A percentile compares a stretch with the other conserved stretches of the same genome.
Conservation (phyloP, 2,113 vertebrate genomes). For the Pogona vitticeps region DNA sequence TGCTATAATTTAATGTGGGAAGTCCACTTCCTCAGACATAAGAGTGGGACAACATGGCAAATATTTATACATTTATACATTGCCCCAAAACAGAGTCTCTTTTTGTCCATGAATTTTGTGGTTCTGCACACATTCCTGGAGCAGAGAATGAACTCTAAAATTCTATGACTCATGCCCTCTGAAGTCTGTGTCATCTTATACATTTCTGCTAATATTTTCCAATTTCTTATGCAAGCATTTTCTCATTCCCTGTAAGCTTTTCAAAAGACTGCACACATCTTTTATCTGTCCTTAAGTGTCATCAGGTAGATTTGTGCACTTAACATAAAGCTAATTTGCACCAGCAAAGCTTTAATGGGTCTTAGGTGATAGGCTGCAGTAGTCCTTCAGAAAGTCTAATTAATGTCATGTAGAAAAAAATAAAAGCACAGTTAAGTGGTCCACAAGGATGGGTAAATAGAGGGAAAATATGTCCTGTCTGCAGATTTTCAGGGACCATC, state of each 20-base stretch:
- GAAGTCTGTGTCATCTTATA: background rate
- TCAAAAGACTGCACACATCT: slow-evolving; percentile 13
- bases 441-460: slow-evolving; percentile 42
- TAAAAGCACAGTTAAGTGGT: background rate
- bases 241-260: background rate
- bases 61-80: too few species aligned
- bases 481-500: slow-evolving; percentile 24
- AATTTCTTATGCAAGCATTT: background rate
- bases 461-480: slow-evolving; percentile 22
- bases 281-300: slow-evolving; percentile 61
- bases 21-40: too few species aligned
- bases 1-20: too few species aligned
- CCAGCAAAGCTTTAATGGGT: slow-evolving; percentile 37
- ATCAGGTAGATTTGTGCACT: slow-evolving; percentile 43
- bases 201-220: background rate
- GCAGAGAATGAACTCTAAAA: background rate
- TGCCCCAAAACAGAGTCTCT: too few species aligned
- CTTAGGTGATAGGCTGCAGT: slow-evolving; percentile 46
- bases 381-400: slow-evolving; percentile 62
- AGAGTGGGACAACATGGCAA: too few species aligned
- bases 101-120: background rate
- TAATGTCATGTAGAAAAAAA: slow-evolving; percentile 47
- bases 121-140: background rate
- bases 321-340: slow-evolving; percentile 53
- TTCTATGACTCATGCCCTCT: background rate